These are phyloP conservation scores for Silurus asotus DNA, from an alignment of 2,113 vertebrate genomes.

Conservation along the genomic window DNA sequence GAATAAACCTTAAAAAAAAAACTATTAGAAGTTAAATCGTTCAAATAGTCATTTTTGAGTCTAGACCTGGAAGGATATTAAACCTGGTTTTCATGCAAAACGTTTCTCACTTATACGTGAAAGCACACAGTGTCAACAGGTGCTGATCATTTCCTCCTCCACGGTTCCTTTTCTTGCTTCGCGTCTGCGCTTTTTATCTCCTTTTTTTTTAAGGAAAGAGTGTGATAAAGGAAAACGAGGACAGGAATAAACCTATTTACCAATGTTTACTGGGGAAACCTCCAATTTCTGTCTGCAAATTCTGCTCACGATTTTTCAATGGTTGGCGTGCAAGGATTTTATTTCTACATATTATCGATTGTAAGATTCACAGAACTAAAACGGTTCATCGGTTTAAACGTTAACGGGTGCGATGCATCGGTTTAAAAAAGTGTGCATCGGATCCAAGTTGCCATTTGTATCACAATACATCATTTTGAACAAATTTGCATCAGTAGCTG, in stretches of 20 bases:
- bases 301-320: background rate
- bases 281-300: background rate
- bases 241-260: background rate
- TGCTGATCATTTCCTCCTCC: background rate
- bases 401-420: no score
- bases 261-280: background rate
- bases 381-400: no score
- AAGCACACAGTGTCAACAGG: background rate
- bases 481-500: no score
- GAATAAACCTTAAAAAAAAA: no score
- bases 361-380: no score
- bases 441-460: no score
- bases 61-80: background rate
- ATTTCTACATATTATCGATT: background rate
- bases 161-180: background rate
- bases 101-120: background rate
- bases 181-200: background rate
- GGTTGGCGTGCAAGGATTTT: background rate
- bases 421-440: no score
- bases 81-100: background rate
- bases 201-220: background rate
- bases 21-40: background rate
- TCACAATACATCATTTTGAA: no score
- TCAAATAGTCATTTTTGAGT: background rate
- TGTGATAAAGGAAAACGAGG: background rate